phyloP scores from a whole-genome alignment of 2,113 vertebrate species.

The Ictidomys tridecemlineatus region DNA sequence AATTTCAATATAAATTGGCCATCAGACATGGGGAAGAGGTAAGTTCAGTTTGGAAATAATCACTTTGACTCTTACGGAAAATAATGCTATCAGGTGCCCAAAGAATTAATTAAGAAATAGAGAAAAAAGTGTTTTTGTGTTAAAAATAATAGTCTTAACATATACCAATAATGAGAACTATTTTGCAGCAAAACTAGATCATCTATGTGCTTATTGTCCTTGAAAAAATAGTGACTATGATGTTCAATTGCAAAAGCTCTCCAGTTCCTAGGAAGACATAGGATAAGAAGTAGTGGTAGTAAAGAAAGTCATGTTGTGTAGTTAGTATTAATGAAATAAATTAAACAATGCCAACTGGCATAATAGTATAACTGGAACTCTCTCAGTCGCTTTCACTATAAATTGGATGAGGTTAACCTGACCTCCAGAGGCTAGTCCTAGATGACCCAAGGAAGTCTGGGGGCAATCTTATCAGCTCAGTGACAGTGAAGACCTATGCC shows the following conservation, averaged over 20 bases:
- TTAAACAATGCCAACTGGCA: not conserved
- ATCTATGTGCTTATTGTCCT: not conserved
- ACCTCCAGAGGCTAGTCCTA: not conserved
- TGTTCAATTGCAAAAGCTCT: not conserved
- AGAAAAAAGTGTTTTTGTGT: not conserved
- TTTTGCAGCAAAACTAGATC: not conserved
- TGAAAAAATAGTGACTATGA: not conserved
- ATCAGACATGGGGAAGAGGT: not conserved
- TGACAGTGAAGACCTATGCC: not conserved
- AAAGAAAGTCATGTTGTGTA: not conserved
- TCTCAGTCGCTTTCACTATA: not conserved
- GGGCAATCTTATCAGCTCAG: not conserved
- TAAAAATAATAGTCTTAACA: not conserved
- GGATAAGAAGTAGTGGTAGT: not conserved
- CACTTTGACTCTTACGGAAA: not conserved
- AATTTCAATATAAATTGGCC: conserved; percentile 10
- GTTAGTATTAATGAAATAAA: not conserved
- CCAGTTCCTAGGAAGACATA: not conserved
- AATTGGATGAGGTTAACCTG: not conserved
- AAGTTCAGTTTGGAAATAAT: not conserved
- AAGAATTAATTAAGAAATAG: not conserved
- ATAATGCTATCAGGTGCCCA: not conserved
- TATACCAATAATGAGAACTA: not conserved
- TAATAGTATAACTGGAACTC: not conserved
- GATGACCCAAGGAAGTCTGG: not conserved